phyloP scores from a whole-genome alignment of 2,113 vertebrate genomes.

The Triplophysa siluroides region DNA sequence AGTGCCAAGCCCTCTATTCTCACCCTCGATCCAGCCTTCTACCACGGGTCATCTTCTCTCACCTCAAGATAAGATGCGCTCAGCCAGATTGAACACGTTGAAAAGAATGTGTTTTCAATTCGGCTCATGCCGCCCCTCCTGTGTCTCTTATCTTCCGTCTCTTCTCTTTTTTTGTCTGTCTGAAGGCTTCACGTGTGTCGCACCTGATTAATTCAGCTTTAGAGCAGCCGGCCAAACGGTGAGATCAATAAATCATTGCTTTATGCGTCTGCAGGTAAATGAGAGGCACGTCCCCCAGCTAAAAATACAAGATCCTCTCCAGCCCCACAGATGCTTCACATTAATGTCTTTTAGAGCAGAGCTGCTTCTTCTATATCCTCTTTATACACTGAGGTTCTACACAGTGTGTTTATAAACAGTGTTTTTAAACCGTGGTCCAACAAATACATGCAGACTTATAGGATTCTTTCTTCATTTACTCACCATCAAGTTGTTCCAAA shows the following conservation, averaged over 20 bases:
- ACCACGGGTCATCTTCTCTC: conserved; percentile 46
- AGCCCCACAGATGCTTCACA: conserved; percentile 64
- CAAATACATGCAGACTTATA: too few relatives aligned
- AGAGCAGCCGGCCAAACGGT: conserved; percentile 60
- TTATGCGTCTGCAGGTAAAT: conserved; percentile 77
- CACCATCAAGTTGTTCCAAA: too few relatives aligned
- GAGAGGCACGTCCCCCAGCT: conserved; percentile 64
- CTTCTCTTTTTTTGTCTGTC: conserved; percentile 64
- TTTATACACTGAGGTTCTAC: background rate
- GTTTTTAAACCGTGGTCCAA: too few relatives aligned
- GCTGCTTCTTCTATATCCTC: conserved; percentile 49
- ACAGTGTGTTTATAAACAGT: background rate
- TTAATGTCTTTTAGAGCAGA: conserved; percentile 65
- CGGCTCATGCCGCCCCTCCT: conserved; percentile 75
- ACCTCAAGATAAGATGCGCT: conserved; percentile 68
- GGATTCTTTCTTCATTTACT: too few relatives aligned
- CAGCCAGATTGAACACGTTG: conserved; percentile 72
- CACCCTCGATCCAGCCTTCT: conserved; percentile 50
- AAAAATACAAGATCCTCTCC: conserved; percentile 64
- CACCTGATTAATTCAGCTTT: conserved; percentile 79
- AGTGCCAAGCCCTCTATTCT: conserved; percentile 24
- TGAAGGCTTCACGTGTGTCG: conserved; percentile 74
- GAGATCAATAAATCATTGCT: conserved; percentile 77
- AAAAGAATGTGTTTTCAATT: conserved; percentile 73
- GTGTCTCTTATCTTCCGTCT: conserved; percentile 49